phyloP scores from a whole-genome alignment of 2,113 vertebrate genomes.

The Grantiella picta region DNA sequence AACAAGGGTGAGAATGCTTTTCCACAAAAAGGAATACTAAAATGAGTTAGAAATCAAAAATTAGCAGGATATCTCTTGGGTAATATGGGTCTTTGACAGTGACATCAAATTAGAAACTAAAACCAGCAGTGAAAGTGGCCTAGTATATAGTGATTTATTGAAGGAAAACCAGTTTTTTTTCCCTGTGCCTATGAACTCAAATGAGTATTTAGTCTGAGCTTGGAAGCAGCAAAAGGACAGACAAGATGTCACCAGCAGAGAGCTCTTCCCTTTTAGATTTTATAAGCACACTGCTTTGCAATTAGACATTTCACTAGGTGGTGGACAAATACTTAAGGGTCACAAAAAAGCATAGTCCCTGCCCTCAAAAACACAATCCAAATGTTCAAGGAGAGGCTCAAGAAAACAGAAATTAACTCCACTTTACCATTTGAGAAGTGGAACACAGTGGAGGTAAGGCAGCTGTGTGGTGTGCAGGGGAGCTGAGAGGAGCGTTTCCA shows the following conservation, averaged over 20 bases:
- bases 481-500: neutral
- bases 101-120: neutral
- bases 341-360: neutral
- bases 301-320: neutral
- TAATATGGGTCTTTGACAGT: neutral
- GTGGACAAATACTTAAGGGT: neutral
- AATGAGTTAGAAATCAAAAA: neutral
- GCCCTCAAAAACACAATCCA: neutral
- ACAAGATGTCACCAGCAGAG: neutral
- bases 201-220: neutral
- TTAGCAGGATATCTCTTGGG: neutral
- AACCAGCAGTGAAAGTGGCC: neutral
- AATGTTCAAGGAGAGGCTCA: neutral
- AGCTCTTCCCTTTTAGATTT: neutral
- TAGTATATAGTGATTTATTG: neutral
- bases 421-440: neutral
- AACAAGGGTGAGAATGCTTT: conserved; percentile 87
- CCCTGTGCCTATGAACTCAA: neutral
- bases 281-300: neutral
- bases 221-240: neutral
- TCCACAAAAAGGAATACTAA: neutral
- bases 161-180: neutral
- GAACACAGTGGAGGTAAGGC: neutral
- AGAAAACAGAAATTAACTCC: neutral
- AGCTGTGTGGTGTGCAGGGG: neutral